phyloP scores from a whole-genome alignment of 1,140 invertebrate genomes.

The Pachyrhynchus sulphureomaculatus region DNA sequence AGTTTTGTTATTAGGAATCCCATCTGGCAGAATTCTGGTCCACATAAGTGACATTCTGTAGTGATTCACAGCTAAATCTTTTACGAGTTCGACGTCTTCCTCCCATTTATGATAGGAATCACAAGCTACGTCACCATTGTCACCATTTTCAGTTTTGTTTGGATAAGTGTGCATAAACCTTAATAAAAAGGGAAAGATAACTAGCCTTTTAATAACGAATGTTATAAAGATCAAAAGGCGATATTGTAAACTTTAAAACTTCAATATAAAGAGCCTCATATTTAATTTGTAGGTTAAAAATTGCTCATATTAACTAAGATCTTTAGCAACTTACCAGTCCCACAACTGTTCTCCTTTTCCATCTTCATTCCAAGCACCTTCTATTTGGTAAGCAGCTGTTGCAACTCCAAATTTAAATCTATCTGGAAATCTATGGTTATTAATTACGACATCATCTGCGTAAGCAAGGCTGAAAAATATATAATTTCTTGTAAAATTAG shows the following conservation, averaged over 20 bases:
- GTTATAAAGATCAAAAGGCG: too few species aligned
- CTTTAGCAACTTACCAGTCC: neutral
- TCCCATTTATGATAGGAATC: slow-evolving; percentile 62
- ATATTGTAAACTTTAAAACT: too few species aligned
- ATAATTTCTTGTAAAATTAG: too few species aligned
- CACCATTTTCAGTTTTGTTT: neutral
- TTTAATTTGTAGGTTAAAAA: too few species aligned
- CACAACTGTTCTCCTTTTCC: neutral
- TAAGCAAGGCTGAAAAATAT: neutral
- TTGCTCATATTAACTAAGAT: too few species aligned
- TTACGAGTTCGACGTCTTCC: slow-evolving; percentile 56
- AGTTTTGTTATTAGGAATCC: slow-evolving; percentile 2
- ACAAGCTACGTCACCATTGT: slow-evolving; percentile 57
- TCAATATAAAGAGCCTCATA: too few species aligned
- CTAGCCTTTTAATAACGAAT: too few species aligned
- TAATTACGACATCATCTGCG: neutral
- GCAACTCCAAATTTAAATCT: neutral
- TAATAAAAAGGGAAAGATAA: too few species aligned
- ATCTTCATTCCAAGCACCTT: too few species aligned
- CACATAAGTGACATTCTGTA: slow-evolving; percentile 65
- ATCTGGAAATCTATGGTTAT: neutral
- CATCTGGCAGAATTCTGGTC: slow-evolving; percentile 50
- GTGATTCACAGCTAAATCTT: slow-evolving; percentile 53
- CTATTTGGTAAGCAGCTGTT: neutral
- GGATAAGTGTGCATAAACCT: too few species aligned